A percentile compares a stretch with the other conserved stretches of the same genome.
These are phyloP conservation scores for Phrixothrix hirtus DNA, from an alignment of 2,888 invertebrate genomes.

Conservation along the genomic window DNA sequence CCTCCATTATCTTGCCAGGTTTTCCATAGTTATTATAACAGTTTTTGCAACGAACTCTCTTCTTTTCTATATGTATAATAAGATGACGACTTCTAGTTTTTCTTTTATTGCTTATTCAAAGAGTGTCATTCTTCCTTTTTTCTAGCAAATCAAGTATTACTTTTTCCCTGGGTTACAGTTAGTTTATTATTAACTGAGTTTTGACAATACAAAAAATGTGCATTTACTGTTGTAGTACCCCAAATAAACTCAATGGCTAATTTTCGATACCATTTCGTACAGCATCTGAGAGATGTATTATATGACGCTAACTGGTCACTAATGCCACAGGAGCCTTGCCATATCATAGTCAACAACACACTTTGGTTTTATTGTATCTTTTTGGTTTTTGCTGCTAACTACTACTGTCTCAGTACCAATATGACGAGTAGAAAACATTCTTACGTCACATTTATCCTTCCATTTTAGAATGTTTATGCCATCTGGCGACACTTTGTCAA, in stretches of 20 bases:
- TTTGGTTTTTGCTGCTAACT: not conserved
- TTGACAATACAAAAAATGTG: not conserved
- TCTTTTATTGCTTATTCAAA: not conserved
- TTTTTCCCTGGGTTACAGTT: too few relatives aligned
- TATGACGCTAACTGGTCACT: constrained; percentile 3
- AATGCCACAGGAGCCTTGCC: not conserved
- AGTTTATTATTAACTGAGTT: not conserved
- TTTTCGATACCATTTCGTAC: not conserved
- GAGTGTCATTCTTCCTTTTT: not conserved
- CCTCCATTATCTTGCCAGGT: not conserved
- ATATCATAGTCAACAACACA: too few relatives aligned
- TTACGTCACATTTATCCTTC: not conserved
- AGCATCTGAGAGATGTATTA: not conserved
- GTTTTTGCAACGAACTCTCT: not conserved
- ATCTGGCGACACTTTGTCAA: not conserved
- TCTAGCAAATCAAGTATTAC: too few relatives aligned
- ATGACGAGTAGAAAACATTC: not conserved
- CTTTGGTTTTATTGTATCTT: not conserved
- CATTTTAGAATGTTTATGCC: not conserved
- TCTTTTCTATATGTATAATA: not conserved
- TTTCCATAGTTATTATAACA: not conserved
- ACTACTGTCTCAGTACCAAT: not conserved
- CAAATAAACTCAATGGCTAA: not conserved
- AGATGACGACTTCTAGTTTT: not conserved
- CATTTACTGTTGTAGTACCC: not conserved